Conservation (phyloP, 2,113 vertebrate species). For the Archocentrus centrarchus region DNA sequence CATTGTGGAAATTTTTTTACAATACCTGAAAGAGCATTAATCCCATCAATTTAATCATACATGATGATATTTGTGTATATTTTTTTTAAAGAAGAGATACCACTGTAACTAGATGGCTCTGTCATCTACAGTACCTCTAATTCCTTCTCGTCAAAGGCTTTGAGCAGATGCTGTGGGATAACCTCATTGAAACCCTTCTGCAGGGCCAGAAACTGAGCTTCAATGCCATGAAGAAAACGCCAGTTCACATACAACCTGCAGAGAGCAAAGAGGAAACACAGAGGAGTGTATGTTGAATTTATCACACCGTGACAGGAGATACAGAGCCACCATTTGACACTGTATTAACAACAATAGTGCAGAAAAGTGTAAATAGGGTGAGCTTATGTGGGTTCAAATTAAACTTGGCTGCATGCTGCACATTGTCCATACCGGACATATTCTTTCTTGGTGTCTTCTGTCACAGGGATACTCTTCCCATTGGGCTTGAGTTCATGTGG, state of each 20-base stretch:
- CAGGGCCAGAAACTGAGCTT: conserved; percentile 97
- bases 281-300: neutral
- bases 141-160: conserved; percentile 98
- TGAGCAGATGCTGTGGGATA: conserved; percentile 97
- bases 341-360: neutral
- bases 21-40: neutral
- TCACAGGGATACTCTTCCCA: conserved; percentile 93
- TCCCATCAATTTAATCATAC: neutral
- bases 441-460: conserved; percentile 98
- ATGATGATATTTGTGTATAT: neutral
- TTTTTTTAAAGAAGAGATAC: neutral
- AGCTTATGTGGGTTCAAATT: neutral
- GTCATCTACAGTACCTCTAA: conserved; percentile 86
- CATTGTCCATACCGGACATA: conserved; percentile 86
- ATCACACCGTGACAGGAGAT: neutral
- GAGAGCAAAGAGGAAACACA: neutral
- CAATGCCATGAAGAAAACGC: conserved; percentile 97
- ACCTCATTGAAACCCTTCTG: conserved; percentile 99
- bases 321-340: neutral
- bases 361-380: neutral
- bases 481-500: conserved; percentile 99
- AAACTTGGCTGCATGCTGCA: neutral
- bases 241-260: conserved; percentile 95
- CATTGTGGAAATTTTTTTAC: neutral
- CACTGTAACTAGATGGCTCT: neutral